These are phyloP conservation scores for Dendrocincla fuliginosa DNA, from an alignment of 2,797 vertebrate genomes.

Conservation along the genomic window DNA sequence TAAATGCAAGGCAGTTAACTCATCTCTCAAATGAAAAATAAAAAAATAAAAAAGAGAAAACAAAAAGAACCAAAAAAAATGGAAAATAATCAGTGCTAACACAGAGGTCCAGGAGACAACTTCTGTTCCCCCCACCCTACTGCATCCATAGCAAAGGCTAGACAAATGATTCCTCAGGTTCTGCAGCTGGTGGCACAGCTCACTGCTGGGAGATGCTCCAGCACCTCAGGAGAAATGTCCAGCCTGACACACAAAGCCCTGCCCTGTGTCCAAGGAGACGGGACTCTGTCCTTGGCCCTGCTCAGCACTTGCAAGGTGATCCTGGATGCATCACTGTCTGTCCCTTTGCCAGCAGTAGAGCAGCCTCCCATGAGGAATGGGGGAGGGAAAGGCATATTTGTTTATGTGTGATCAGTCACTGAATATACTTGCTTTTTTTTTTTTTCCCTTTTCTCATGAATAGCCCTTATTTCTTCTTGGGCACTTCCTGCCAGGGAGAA, in stretches of 20 bases:
- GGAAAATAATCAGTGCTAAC: not conserved
- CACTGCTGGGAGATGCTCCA: not conserved
- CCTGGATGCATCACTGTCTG: not conserved
- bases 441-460: not conserved
- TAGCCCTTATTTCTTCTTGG: not conserved
- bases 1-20: not conserved
- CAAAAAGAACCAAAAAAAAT: too few species aligned
- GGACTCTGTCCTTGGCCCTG: not conserved
- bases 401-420: not conserved
- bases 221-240: not conserved
- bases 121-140: not conserved
- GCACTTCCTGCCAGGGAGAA: not conserved
- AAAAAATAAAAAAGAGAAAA: too few species aligned
- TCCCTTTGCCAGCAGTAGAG: not conserved
- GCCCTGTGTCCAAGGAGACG: not conserved
- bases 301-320: not conserved
- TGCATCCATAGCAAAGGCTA: not conserved
- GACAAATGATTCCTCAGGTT: not conserved
- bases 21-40: not conserved
- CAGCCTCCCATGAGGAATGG: not conserved
- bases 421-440: not conserved
- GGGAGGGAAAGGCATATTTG: not conserved
- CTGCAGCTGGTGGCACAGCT: accelerated
- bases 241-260: not conserved
- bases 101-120: not conserved